Evolutionary conservation across 2,888 invertebrate species (phyloP).

Genomic region (Sarcophaga caerulescens): DNA sequence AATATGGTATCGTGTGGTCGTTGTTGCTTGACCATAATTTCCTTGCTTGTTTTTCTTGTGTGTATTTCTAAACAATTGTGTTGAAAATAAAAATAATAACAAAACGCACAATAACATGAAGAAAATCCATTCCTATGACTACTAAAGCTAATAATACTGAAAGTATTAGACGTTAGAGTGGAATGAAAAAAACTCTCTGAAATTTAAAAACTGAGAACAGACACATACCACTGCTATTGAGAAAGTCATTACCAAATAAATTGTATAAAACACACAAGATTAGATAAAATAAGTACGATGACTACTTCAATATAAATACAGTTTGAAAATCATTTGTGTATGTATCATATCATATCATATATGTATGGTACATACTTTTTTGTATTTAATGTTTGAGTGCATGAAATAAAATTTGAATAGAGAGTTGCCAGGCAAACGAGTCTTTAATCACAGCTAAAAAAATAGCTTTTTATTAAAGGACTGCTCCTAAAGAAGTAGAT

Average conservation of each 20-base stretch:
- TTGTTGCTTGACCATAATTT: too few species aligned
- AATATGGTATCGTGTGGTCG: too few species aligned
- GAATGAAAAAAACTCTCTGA: neutral
- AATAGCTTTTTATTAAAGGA: neutral
- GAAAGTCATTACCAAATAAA: too few species aligned
- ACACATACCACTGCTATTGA: neutral
- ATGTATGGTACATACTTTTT: neutral
- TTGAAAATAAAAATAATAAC: conserved; percentile 43
- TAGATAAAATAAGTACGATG: conserved; percentile 32
- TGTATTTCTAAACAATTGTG: conserved; percentile 22
- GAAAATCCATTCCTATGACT: neutral
- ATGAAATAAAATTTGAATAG: neutral
- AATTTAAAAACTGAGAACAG: neutral
- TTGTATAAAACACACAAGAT: conserved; percentile 22
- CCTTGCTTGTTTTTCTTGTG: neutral
- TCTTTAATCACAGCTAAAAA: conserved; percentile 25
- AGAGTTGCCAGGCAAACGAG: conserved; percentile 12
- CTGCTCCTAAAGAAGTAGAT: too few species aligned
- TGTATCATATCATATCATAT: neutral
- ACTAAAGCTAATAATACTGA: neutral
- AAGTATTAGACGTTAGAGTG: neutral
- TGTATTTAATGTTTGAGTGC: neutral
- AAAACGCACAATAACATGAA: conserved; percentile 34
- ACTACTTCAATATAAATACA: neutral
- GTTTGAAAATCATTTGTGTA: neutral